Percentiles rank a stretch among this genome's conserved stretches.
These are phyloP conservation scores for Otolemur garnettii DNA, from an alignment of 2,113 vertebrate species.

Conservation along the genomic window DNA sequence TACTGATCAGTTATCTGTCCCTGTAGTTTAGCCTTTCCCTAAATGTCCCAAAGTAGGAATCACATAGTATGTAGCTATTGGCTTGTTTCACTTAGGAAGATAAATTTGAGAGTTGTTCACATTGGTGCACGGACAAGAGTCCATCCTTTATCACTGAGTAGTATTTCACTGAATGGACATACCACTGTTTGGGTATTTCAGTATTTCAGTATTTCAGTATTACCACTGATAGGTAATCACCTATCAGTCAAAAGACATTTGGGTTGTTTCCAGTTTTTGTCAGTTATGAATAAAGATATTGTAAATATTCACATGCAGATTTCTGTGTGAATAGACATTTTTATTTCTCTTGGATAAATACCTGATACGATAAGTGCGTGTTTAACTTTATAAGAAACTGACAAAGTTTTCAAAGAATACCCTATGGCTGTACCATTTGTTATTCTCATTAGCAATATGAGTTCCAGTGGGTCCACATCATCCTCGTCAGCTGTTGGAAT, in stretches of 20 bases:
- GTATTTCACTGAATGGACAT: background rate
- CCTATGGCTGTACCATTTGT: background rate
- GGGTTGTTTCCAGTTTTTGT: background rate
- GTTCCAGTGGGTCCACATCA: background rate
- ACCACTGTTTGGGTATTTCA: too few species aligned
- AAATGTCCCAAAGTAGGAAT: background rate
- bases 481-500: background rate
- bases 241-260: background rate
- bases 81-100: constrained; percentile 36
- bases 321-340: background rate
- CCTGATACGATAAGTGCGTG: background rate
- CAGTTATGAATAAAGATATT: background rate
- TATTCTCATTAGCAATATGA: background rate
- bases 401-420: background rate
- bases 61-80: background rate
- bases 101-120: background rate
- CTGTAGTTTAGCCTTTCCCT: background rate
- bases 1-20: background rate
- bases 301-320: constrained; percentile 5
- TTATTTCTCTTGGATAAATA: constrained; percentile 21
- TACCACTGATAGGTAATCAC: too few species aligned
- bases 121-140: background rate
- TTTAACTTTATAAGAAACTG: constrained; percentile 13
- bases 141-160: constrained; percentile 2
- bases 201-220: too few species aligned